Conservation (phyloP, 2,797 vertebrate species). For the Chloroceryle inda region DNA sequence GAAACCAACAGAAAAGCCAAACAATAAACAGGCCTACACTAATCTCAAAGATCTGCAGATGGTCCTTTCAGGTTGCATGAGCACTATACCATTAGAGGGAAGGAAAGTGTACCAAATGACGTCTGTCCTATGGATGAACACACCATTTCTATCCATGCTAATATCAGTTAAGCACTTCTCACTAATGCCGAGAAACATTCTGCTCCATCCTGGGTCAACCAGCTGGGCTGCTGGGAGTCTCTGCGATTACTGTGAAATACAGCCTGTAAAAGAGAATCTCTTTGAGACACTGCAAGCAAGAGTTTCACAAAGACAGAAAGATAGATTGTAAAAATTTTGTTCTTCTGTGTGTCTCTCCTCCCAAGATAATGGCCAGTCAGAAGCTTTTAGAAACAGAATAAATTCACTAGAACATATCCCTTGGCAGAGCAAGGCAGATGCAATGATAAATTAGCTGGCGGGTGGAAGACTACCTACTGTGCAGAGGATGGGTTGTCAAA, state of each 20-base stretch:
- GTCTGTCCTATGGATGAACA: constrained; percentile 17
- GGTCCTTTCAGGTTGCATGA: constrained; percentile 49
- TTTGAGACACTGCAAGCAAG: neutral
- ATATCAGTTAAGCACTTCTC: constrained; percentile 53
- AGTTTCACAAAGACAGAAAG: neutral
- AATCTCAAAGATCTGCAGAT: constrained; percentile 67
- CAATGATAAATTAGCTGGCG: constrained; percentile 63
- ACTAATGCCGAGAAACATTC: neutral
- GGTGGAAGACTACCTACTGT: constrained; percentile 59
- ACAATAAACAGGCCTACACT: constrained; percentile 47
- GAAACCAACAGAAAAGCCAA: constrained; percentile 35
- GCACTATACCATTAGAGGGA: neutral
- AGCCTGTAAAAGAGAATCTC: neutral
- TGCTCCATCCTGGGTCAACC: neutral
- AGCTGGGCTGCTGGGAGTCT: neutral
- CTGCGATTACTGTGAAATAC: neutral
- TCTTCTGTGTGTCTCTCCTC: neutral
- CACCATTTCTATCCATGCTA: constrained; percentile 19
- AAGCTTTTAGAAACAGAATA: constrained; percentile 37
- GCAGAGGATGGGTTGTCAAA: constrained; percentile 56
- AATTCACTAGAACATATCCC: constrained; percentile 32
- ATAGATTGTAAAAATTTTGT: neutral
- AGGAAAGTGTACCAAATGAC: constrained; percentile 18
- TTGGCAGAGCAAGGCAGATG: constrained; percentile 61
- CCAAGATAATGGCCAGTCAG: constrained; percentile 23